A percentile compares a stretch with the other conserved stretches of the same genome.
phyloP scores from a whole-genome alignment of 2,797 vertebrate genomes.

The Acipenser oxyrinchus region DNA sequence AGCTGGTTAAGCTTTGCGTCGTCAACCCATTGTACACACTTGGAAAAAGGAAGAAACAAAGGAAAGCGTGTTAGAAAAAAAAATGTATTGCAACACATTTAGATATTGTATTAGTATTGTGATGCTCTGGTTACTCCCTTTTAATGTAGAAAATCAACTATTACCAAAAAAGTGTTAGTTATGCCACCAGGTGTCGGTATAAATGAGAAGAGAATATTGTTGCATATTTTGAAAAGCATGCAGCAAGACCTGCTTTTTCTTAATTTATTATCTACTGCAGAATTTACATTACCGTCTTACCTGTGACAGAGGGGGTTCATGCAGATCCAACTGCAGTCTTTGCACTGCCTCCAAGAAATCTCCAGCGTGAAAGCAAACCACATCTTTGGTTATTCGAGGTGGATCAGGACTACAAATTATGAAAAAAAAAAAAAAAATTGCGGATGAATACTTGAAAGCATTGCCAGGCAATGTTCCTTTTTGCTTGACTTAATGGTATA shows the following conservation, averaged over 20 bases:
- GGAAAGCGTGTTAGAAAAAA: constrained; percentile 16
- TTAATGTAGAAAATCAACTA: no score
- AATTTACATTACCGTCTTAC: constrained; percentile 39
- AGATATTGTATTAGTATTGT: no score
- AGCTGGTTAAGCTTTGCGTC: constrained; percentile 97
- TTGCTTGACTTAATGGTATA: no score
- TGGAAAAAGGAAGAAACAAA: constrained; percentile 1
- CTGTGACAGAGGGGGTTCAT: constrained; percentile 94
- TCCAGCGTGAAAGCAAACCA: constrained; percentile 93
- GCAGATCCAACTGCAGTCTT: constrained; percentile 87
- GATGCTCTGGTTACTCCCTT: no score
- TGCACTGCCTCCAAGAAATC: constrained; percentile 91
- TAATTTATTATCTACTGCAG: no score
- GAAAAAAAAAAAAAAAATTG: constrained; percentile 3
- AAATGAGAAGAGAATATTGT: neutral
- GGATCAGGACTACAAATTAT: constrained; percentile 67
- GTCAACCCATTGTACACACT: constrained; percentile 98
- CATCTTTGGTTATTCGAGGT: constrained; percentile 97
- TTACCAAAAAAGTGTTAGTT: neutral
- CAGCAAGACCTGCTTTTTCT: no score
- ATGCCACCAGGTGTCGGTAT: constrained; percentile 18
- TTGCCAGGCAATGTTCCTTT: no score
- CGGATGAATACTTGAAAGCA: no score
- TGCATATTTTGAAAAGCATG: no score
- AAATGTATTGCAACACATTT: neutral